A percentile compares a stretch with the other conserved stretches of the same genome.
Conservation (phyloP, 2,113 vertebrate species). For the Oophaga pumilio region DNA sequence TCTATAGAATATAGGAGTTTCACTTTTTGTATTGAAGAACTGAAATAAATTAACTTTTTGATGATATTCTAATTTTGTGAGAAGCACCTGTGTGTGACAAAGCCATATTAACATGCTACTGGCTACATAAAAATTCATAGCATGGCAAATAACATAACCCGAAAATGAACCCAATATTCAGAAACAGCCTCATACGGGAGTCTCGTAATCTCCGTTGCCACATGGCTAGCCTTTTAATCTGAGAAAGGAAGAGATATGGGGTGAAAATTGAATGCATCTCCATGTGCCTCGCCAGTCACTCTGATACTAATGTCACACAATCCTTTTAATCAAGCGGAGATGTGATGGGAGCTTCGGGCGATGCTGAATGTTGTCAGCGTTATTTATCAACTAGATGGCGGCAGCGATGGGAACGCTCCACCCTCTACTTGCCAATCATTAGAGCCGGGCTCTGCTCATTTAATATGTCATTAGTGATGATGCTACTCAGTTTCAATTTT, state of each 20-base stretch:
- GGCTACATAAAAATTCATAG: not conserved
- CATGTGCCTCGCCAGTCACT: not conserved
- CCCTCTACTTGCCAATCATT: not conserved
- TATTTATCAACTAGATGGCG: conserved; percentile 20
- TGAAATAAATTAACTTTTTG: too few species aligned
- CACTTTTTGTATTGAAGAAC: too few species aligned
- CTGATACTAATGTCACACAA: conserved; percentile 15
- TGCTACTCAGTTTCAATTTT: not conserved
- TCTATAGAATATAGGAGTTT: too few species aligned
- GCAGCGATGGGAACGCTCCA: not conserved
- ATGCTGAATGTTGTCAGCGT: not conserved
- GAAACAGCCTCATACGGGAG: not conserved
- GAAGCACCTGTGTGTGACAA: not conserved
- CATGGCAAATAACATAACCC: not conserved
- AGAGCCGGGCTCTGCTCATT: not conserved
- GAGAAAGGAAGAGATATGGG: not conserved
- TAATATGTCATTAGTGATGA: not conserved
- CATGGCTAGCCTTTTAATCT: not conserved
- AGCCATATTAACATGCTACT: not conserved
- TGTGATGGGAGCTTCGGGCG: not conserved
- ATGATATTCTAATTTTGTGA: not conserved
- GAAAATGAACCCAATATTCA: not conserved
- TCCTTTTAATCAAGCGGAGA: conserved; percentile 27
- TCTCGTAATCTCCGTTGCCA: not conserved
- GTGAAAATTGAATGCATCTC: not conserved